Conservation (phyloP, 2,888 invertebrate species). For the Synergus japonicus region DNA sequence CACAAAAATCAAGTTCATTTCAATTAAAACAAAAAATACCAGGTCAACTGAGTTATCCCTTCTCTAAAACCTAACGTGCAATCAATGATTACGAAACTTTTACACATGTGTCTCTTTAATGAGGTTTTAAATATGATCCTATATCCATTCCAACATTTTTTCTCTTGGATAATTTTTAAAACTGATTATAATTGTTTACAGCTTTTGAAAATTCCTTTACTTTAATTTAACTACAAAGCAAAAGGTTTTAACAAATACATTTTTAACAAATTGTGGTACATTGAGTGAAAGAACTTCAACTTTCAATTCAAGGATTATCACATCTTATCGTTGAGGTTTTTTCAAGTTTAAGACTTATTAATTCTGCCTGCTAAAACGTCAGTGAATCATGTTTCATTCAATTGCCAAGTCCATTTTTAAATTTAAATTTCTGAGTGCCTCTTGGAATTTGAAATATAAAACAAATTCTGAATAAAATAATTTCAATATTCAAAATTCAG, state of each 20-base stretch:
- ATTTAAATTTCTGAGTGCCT: slow-evolving; percentile 13
- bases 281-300: slow-evolving; percentile 6
- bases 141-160: neutral
- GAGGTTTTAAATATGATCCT: neutral
- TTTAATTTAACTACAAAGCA: neutral
- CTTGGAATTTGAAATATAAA: neutral
- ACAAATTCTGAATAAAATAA: slow-evolving; percentile 5
- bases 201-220: neutral
- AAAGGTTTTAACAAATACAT: neutral
- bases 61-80: neutral
- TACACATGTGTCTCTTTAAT: slow-evolving; percentile 7
- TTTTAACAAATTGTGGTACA: neutral
- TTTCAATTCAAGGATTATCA: slow-evolving; percentile 32
- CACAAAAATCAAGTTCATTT: slow-evolving; percentile 10
- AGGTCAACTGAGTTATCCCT: slow-evolving; percentile 9
- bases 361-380: slow-evolving; percentile 32
- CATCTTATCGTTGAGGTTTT: slow-evolving; percentile 23
- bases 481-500: neutral
- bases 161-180: neutral
- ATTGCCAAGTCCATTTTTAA: slow-evolving; percentile 29
- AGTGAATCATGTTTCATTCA: slow-evolving; percentile 39
- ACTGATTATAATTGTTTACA: neutral
- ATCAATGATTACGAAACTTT: slow-evolving; percentile 14
- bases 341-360: slow-evolving; percentile 25
- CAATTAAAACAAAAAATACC: slow-evolving; percentile 2